Evolutionary conservation across 2,888 invertebrate genomes (phyloP), one percentile per base, ranked within the genome.

Genomic region (Eurytoma adleriae): DNA sequence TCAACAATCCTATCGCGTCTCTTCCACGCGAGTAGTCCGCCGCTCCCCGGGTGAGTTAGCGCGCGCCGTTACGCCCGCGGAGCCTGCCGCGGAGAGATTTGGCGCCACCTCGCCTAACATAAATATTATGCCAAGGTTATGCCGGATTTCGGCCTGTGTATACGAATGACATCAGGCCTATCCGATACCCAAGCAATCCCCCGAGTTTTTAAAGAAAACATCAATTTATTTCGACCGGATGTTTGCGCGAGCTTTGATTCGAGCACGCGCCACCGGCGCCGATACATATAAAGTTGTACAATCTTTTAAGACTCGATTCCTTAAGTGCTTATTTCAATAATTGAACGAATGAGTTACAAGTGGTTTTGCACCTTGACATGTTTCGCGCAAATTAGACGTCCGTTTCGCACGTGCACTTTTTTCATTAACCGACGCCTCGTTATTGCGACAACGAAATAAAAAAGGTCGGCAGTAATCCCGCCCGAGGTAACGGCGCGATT

Each of bases 111-210:
- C 56, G 18, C 77, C 13, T 71, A 78, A 79, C 79, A 82, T 84
- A 86, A 86, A 85, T 86, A 86, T 86, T 86, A 83, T 84, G 77
- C 62, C 74, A 82, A 80, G 71, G 59, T 72, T 79, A 77, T 68
- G 62, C 57, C 66, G 69, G 69, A 80, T 80, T 80, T 50, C 74
- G 74, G 75, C 67, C 73, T 79, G 75, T 80, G 66, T 84, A 82
- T 79, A 82, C 83, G 40, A 83, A 71, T 83, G 84, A 84, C 83
- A 84, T 79, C 84, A 83, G 71, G 13, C 62, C 40, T 18, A 72
- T 66, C 76, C 80, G 66, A 78, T 78, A 59, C 54, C 40, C 52
- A 50, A 72, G 62, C 56, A 68, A 50, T 76, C 7, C 24, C 72
- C 48, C 52, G 64, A 14, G 14, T 18, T 74, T 78, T 73, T 61